Base-by-base conservation (phyloP, 2,888 invertebrate genomes). In the Rhorus exstirpatorius region DNA sequence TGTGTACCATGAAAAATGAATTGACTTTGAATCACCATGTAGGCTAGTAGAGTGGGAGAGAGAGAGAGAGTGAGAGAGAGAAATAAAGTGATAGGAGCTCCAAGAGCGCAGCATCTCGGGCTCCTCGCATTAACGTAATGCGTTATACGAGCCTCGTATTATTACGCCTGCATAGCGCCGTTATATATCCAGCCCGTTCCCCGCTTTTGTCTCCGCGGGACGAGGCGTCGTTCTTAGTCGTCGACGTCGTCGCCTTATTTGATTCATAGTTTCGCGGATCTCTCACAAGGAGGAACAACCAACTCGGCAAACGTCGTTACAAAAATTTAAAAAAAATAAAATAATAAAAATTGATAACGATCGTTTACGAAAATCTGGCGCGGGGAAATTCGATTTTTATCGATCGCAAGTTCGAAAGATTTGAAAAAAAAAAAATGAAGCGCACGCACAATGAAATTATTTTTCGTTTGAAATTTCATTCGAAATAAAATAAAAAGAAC, bases 151-250 rank as follows among this genome's bases (percentile, higher is more conserved):
- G 76, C 49, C 67, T 68, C 46, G 77, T 78, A 81, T 81, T 78
- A 81, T 81, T 74, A 78, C 72, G 72, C 81, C 72, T 77, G 81
- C 72, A 78, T 81, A 61, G 81, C 77, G n/a, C n/a, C n/a, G n/a
- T 74, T 68, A 77, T 81, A 77, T 72, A 78, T 77, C 24, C 77
- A 44, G 55, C 60, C 61, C 38, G 44, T 81, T 74, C 68, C 77
- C 68, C 77, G 72, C 67, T 68, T 72, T 74, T 81, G 77, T 81
- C 67, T 76, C 81, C 76, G 72, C 76, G 72, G 41, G 67, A 72
- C 53, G 71, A 61, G 26, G 72, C 68, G 65, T 71, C 76, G 79
- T 65, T 49, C 75, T 44, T 38, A 60, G 63, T 74, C 38, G 65
- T n/a, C n/a, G n/a, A n/a, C n/a, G n/a, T 60, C 81, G 76, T 35